Evolutionary conservation across 2,113 vertebrate species (phyloP).

Genomic region (Sinosuthora webbiana): DNA sequence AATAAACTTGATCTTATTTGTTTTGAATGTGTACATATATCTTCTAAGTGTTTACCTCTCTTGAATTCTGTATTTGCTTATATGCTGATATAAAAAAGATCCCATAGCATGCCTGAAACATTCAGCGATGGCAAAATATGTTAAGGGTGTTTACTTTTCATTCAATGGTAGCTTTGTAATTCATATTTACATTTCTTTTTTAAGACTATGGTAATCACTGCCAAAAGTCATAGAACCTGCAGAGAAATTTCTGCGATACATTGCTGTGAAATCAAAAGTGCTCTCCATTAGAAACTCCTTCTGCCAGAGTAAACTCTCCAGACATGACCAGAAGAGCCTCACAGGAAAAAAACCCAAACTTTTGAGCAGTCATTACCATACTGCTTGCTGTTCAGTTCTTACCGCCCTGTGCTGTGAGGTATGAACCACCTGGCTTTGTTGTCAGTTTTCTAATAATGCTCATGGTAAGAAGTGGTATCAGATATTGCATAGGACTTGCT

Average conservation of each 20-base stretch:
- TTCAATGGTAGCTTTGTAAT: neutral
- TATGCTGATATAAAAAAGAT: neutral
- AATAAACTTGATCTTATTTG: neutral
- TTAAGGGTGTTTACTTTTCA: neutral
- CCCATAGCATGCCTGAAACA: neutral
- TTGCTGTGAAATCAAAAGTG: neutral
- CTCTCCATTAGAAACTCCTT: neutral
- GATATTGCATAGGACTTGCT: conserved; percentile 24
- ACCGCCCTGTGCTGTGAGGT: neutral
- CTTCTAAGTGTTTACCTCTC: neutral
- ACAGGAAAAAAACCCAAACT: neutral
- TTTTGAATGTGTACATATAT: neutral
- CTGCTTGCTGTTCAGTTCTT: neutral
- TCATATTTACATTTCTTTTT: conserved; percentile 1
- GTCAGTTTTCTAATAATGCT: conserved; percentile 22
- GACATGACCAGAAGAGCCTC: neutral
- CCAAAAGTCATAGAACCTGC: neutral
- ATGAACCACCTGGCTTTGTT: neutral
- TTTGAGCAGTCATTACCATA: neutral
- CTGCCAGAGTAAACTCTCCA: neutral
- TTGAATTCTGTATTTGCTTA: neutral
- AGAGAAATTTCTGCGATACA: neutral
- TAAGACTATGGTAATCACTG: neutral
- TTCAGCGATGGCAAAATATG: neutral
- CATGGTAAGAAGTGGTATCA: conserved; percentile 5